A percentile compares a stretch with the other conserved stretches of the same genome.
phyloP scores from a whole-genome alignment of 2,797 vertebrate genomes.

The Lepilemur septentrionalis region DNA sequence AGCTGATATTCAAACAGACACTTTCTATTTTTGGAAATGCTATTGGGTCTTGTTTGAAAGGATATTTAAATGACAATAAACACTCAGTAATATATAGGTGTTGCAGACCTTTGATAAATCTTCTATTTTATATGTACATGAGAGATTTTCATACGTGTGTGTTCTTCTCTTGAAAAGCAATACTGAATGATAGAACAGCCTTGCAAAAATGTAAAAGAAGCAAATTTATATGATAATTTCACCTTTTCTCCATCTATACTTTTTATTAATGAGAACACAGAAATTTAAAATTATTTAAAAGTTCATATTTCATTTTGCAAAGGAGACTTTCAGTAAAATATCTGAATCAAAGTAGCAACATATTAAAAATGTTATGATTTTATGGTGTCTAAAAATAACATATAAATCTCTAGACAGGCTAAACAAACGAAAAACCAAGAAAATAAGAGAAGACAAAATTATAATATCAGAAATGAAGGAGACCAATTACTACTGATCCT shows the following conservation, averaged over 20 bases:
- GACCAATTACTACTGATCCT: not conserved
- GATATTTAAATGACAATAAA: slow-evolving; percentile 13
- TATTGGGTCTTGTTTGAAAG: slow-evolving; percentile 11
- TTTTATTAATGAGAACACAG: slow-evolving; percentile 4
- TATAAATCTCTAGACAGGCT: not conserved
- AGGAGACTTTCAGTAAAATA: not conserved
- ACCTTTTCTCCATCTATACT: not conserved
- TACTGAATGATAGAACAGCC: not conserved
- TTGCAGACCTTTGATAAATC: not conserved
- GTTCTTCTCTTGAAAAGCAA: not conserved
- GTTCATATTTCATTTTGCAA: slow-evolving; percentile 22
- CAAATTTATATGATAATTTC: slow-evolving; percentile 21
- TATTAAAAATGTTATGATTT: not conserved
- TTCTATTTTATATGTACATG: not conserved
- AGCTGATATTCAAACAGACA: not conserved
- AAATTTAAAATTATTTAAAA: not conserved
- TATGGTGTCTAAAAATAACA: not conserved
- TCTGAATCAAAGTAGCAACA: not conserved
- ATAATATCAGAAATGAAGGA: not conserved
- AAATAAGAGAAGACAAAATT: not conserved
- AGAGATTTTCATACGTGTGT: not conserved
- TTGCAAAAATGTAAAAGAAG: not conserved
- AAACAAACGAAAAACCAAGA: not conserved
- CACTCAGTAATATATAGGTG: not conserved
- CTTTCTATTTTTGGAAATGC: slow-evolving; percentile 12